These are phyloP conservation scores for Noturus placidus DNA, from an alignment of 2,113 vertebrate species.

Conservation along the genomic window DNA sequence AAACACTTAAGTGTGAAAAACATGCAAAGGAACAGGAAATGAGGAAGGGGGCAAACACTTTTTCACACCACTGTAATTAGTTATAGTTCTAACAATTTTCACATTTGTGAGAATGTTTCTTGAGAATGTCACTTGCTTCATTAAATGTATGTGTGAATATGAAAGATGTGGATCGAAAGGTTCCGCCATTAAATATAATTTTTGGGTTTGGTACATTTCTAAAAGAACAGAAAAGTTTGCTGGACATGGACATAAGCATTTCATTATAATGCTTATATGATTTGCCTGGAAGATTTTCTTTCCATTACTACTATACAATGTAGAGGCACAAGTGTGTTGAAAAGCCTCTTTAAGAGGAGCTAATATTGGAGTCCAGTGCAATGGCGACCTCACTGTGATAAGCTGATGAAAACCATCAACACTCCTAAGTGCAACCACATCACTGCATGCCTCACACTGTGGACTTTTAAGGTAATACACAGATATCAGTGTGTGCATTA, in stretches of 20 bases:
- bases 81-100: not conserved
- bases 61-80: too few species aligned
- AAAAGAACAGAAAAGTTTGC: not conserved
- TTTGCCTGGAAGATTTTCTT: not conserved
- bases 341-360: conserved; percentile 30
- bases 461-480: conserved; percentile 27
- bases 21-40: too few species aligned
- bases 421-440: not conserved
- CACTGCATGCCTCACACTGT: conserved; percentile 7
- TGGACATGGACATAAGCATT: not conserved
- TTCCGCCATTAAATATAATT: not conserved
- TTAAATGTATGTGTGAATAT: not conserved
- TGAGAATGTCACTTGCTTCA: not conserved
- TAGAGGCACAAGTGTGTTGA: conserved; percentile 24
- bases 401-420: conserved; percentile 31
- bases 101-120: not conserved
- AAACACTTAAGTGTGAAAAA: too few species aligned
- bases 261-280: not conserved
- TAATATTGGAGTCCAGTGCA: conserved; percentile 26
- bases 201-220: not conserved
- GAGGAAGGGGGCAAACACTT: too few species aligned
- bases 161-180: not conserved
- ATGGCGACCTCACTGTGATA: conserved; percentile 40
- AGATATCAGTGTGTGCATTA: not conserved
- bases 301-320: conserved; percentile 12